Evolutionary conservation across 2,888 invertebrate species (phyloP), one percentile per base, ranked within the genome.

Genomic region (Copidosoma aretas): DNA sequence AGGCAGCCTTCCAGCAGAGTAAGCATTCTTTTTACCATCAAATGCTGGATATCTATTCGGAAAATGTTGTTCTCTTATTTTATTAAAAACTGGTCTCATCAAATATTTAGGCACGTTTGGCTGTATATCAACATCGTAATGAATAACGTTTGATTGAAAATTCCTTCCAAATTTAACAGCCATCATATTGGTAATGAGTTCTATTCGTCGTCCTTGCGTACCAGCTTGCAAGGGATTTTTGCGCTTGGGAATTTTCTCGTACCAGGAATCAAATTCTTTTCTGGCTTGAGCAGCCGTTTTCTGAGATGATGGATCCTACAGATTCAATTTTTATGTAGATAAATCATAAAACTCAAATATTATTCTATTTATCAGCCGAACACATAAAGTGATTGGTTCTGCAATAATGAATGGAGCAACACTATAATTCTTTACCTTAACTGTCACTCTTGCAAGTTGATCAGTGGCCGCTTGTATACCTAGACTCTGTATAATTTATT

Each of bases 61-160:
- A 75, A 87, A 88, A 64, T 81, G 64, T 70, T 77, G 75, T 5
- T 53, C 52, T 39, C 79, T 77, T 22, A 84, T 78, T 51, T 57
- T 71, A 66, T 83, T 78, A 72, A 88, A 88, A 0, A 87, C 88
- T 0, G 71, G 60, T 0, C 89, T 84, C 63, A 89, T 76, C 73
- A 90, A 83, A 75, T 88, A 89, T 75, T 90, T 92, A 0, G 93
- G 92, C 54, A 82, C 88, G 19, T 92, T 91, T 0, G 93, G 93
- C 1, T 80, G 84, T 46, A 93, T 87, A 0, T 83, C 86, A 0
- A 95, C 91, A 77, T 98, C 97, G 81, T 98, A 98, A 78, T 98
- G 97, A 78, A 87, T 83, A 0, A 87, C 86, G 80, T 64, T 46
- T 21, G 91, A 91, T 15, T 90, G 86, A 68, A 83, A 75, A 24